These are phyloP conservation scores for Sarcophilus harrisii DNA, from an alignment of 2,797 vertebrate genomes.

Conservation along the genomic window DNA sequence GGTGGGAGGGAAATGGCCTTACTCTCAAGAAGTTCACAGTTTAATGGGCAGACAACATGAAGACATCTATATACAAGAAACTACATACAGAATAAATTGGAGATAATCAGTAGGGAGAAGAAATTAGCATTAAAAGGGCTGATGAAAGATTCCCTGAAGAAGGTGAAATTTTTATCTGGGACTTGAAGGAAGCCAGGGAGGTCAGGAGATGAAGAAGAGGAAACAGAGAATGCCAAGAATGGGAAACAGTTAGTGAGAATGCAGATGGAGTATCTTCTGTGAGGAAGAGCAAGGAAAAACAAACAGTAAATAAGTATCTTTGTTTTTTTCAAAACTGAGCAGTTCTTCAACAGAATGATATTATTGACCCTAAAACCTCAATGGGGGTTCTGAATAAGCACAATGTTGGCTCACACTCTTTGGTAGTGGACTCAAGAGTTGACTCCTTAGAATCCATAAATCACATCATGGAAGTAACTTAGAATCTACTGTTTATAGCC, in stretches of 20 bases:
- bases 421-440: slow-evolving; percentile 58
- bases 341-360: slow-evolving; percentile 49
- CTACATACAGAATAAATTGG: background rate
- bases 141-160: background rate
- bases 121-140: background rate
- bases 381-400: slow-evolving; percentile 16
- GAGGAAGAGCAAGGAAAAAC: background rate
- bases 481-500: slow-evolving; percentile 79
- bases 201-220: background rate
- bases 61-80: background rate
- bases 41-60: background rate
- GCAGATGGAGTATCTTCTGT: background rate
- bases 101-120: background rate
- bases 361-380: slow-evolving; percentile 60
- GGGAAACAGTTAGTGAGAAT: slow-evolving; percentile 19
- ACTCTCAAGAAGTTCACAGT: background rate
- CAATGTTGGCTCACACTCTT: slow-evolving; percentile 12
- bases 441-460: slow-evolving; percentile 74
- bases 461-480: slow-evolving; percentile 72
- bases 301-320: slow-evolving; percentile 41
- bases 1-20: background rate
- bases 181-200: background rate
- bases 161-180: background rate
- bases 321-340: slow-evolving; percentile 27
- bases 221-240: background rate